Evolutionary conservation across 1,140 invertebrate genomes (phyloP).

Genomic region (Drosophila pectinifera): DNA sequence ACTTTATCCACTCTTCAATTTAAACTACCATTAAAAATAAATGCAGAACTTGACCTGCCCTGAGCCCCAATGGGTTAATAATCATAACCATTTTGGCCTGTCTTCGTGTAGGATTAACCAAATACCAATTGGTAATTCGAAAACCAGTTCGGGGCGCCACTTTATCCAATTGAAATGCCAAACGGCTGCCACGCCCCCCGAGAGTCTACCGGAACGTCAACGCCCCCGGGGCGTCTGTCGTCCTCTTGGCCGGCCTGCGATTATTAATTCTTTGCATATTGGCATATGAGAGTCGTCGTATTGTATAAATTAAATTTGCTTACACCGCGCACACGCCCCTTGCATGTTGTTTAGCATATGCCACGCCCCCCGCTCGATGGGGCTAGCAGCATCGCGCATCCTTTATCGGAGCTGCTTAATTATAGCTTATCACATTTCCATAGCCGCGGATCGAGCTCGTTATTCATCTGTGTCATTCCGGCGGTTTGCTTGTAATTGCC

Average conservation of each 20-base stretch:
- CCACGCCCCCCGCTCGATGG: constrained; percentile 57
- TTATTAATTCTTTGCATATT: constrained; percentile 84
- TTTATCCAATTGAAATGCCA: constrained; percentile 80
- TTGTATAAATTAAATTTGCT: constrained; percentile 84
- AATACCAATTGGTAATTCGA: constrained; percentile 48
- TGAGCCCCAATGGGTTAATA: constrained; percentile 37
- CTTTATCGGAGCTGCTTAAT: constrained; percentile 71
- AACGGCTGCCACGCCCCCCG: constrained; percentile 55
- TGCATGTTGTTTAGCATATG: constrained; percentile 84
- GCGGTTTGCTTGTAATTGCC: constrained; percentile 19
- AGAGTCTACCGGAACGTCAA: constrained; percentile 13
- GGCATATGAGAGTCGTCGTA: constrained; percentile 13
- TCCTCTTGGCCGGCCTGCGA: constrained; percentile 35
- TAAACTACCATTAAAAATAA: constrained; percentile 19
- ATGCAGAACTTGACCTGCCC: background rate
- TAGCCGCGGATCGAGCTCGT: constrained; percentile 78
- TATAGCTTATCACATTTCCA: constrained; percentile 84
- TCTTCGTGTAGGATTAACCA: constrained; percentile 35
- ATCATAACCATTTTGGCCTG: constrained; percentile 17
- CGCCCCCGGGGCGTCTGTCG: constrained; percentile 10
- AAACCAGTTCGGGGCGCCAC: constrained; percentile 76
- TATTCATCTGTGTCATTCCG: constrained; percentile 80
- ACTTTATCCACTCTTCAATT: background rate
- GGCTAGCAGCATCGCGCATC: constrained; percentile 34
- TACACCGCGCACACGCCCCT: constrained; percentile 75